Percentiles rank a stretch among this genome's conserved stretches.
These are phyloP conservation scores for Opisthocomus hoazin DNA, from an alignment of 2,113 vertebrate genomes.

Conservation along the genomic window DNA sequence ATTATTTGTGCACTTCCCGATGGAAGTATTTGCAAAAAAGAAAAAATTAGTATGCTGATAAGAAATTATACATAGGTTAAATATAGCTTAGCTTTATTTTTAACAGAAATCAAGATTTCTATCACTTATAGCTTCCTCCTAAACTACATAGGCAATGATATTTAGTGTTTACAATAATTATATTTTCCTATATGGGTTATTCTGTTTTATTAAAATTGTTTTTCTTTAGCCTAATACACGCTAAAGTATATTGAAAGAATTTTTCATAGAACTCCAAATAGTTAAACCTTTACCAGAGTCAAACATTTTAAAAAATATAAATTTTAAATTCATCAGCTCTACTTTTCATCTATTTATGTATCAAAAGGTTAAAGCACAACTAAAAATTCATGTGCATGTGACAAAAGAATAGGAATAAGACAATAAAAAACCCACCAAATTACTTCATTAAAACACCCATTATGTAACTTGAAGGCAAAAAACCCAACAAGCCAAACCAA, in stretches of 20 bases:
- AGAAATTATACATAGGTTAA: background rate
- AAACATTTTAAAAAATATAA: background rate
- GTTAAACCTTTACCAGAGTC: background rate
- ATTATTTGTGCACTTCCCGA: background rate
- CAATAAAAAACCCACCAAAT: background rate
- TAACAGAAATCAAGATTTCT: background rate
- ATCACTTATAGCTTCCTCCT: background rate
- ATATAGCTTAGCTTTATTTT: background rate
- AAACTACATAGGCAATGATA: background rate
- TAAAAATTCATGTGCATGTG: background rate
- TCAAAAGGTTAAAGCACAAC: background rate
- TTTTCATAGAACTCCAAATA: background rate
- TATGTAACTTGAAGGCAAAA: background rate
- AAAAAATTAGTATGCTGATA: background rate
- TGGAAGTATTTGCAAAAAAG: background rate
- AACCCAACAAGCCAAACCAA: background rate
- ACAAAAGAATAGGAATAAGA: background rate
- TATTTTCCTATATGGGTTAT: background rate
- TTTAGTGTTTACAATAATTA: fast-evolving
- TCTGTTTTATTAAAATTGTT: background rate
- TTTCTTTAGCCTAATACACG: background rate
- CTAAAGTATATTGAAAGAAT: background rate
- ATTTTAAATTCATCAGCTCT: background rate
- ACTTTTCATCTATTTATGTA: background rate
- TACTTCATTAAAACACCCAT: background rate